Conservation (phyloP, 2,113 vertebrate genomes). For the Tricholaema leucomelas region DNA sequence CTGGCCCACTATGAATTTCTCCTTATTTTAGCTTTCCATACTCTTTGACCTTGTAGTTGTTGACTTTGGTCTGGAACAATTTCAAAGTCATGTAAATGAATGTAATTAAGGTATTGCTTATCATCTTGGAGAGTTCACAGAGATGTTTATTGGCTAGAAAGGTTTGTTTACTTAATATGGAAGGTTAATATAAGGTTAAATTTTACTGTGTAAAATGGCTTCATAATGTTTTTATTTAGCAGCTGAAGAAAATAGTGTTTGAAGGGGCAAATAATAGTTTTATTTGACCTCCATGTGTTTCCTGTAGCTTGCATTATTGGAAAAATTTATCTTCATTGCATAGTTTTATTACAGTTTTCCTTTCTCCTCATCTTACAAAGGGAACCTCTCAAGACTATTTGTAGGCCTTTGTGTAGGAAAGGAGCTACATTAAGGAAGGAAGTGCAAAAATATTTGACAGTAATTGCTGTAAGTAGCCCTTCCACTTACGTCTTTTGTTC, state of each 20-base stretch:
- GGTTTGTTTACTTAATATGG: conserved; percentile 78
- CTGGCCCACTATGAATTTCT: conserved; percentile 35
- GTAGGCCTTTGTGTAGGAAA: conserved; percentile 14
- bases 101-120: conserved; percentile 88
- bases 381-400: neutral
- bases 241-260: conserved; percentile 65
- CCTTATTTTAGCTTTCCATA: conserved; percentile 65
- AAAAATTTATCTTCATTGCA: conserved; percentile 44
- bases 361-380: neutral
- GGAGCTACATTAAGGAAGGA: conserved; percentile 40
- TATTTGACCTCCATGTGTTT: conserved; percentile 53
- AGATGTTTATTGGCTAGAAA: conserved; percentile 83
- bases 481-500: neutral
- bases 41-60: conserved; percentile 80
- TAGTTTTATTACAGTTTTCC: neutral
- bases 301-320: conserved; percentile 45
- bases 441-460: conserved; percentile 46
- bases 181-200: conserved; percentile 84
- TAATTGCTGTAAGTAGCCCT: conserved; percentile 48
- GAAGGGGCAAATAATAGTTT: conserved; percentile 69
- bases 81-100: conserved; percentile 88
- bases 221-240: conserved; percentile 74
- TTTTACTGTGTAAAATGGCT: conserved; percentile 73
- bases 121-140: conserved; percentile 79
- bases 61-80: conserved; percentile 83